Evolutionary conservation across 2,113 vertebrate genomes (phyloP).

Genomic region (Anolis carolinensis): DNA sequence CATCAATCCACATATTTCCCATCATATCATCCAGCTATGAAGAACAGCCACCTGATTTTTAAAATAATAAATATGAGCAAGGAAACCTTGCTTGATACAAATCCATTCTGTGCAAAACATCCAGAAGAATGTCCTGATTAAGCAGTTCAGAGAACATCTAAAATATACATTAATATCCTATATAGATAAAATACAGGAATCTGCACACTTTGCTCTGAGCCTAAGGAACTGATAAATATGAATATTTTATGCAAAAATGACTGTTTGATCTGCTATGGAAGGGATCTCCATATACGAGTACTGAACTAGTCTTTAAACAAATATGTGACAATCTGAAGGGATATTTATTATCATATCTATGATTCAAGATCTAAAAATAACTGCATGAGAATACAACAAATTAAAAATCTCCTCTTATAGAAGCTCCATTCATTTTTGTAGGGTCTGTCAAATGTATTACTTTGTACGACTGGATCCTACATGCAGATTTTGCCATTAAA

Average conservation of each 20-base stretch:
- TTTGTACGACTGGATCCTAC: neutral
- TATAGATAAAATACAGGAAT: neutral
- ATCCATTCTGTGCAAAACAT: neutral
- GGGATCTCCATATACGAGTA: constrained; percentile 42
- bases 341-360: neutral
- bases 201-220: constrained; percentile 25
- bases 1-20: too few species aligned
- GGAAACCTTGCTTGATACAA: neutral
- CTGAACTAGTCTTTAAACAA: constrained; percentile 49
- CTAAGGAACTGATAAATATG: constrained; percentile 42
- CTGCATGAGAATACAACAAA: neutral
- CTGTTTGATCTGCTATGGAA: constrained; percentile 58
- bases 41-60: neutral
- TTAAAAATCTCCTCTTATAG: neutral
- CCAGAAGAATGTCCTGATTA: neutral
- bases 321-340: constrained; percentile 34
- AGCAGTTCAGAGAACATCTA: too few species aligned
- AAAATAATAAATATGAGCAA: neutral
- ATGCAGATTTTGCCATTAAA: neutral
- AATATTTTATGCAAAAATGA: constrained; percentile 58
- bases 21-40: too few species aligned
- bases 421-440: neutral
- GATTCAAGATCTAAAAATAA: neutral
- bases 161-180: neutral
- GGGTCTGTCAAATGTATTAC: neutral